Conservation (phyloP, 1,140 invertebrate genomes). For the Bombus waltoni region DNA sequence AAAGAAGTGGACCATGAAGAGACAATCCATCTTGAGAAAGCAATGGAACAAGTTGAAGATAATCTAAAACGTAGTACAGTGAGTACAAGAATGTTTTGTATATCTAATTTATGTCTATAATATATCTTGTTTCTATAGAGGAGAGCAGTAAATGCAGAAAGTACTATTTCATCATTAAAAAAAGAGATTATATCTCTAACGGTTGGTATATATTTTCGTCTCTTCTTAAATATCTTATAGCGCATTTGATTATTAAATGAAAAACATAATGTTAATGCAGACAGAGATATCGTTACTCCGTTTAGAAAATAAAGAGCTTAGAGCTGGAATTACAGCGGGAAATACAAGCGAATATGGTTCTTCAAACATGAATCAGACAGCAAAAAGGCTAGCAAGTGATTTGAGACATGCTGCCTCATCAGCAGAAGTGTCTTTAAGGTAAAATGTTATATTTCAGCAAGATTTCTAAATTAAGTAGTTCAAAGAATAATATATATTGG, state of each 20-base stretch:
- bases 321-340: slow-evolving; percentile 70
- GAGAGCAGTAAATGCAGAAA: slow-evolving; percentile 84
- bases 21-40: slow-evolving; percentile 82
- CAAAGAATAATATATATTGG: slow-evolving; percentile 12
- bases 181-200: slow-evolving; percentile 85
- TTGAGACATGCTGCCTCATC: slow-evolving; percentile 85
- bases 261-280: slow-evolving; percentile 67
- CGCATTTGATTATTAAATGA: background rate
- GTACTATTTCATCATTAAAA: slow-evolving; percentile 82
- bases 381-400: slow-evolving; percentile 82
- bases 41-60: slow-evolving; percentile 85
- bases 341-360: slow-evolving; percentile 65
- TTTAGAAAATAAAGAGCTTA: slow-evolving; percentile 79
- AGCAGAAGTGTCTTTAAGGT: slow-evolving; percentile 87
- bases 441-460: slow-evolving; percentile 38
- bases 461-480: background rate
- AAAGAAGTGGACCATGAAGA: slow-evolving; percentile 82
- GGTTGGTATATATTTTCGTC: slow-evolving; percentile 72
- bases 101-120: background rate
- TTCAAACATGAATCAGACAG: slow-evolving; percentile 69
- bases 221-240: background rate
- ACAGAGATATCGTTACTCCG: slow-evolving; percentile 81
- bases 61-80: slow-evolving; percentile 85
- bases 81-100: slow-evolving; percentile 60
- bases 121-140: slow-evolving; percentile 78